A percentile compares a stretch with the other conserved stretches of the same genome.
Evolutionary conservation across 2,797 vertebrate species (phyloP).

Genomic region (Amblyraja radiata): DNA sequence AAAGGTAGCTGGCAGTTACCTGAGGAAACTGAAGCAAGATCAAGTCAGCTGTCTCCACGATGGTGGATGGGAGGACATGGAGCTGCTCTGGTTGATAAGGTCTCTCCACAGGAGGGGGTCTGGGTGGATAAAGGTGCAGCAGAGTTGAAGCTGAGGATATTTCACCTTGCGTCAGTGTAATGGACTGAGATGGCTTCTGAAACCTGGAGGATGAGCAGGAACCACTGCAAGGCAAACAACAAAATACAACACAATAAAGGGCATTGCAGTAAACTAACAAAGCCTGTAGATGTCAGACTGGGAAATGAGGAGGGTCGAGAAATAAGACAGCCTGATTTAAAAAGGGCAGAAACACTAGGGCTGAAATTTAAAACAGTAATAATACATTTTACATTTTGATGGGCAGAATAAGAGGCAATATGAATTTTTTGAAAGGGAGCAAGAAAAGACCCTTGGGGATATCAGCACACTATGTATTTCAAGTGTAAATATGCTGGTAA

Average conservation of each 20-base stretch:
- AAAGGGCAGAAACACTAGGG: not conserved
- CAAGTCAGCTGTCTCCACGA: slow-evolving; percentile 57
- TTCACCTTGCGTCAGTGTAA: slow-evolving; percentile 74
- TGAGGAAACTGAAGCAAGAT: slow-evolving; percentile 62
- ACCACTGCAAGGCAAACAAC: slow-evolving; percentile 54
- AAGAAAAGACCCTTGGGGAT: not conserved
- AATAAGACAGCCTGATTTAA: not conserved
- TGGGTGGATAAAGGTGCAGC: slow-evolving; percentile 54
- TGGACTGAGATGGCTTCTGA: slow-evolving; percentile 75
- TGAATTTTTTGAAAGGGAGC: not conserved
- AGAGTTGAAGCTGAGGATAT: slow-evolving; percentile 59
- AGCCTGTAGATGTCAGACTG: too few species aligned
- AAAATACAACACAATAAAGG: not conserved
- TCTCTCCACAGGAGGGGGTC: slow-evolving; percentile 42
- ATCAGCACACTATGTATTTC: not conserved
- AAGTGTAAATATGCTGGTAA: not conserved
- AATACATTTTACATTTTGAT: not conserved
- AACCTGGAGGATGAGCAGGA: slow-evolving; percentile 83
- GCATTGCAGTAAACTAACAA: too few species aligned
- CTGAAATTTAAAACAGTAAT: too few species aligned
- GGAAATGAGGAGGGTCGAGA: not conserved
- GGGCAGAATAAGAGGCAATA: not conserved
- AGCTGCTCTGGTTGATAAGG: slow-evolving; percentile 42
- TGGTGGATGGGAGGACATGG: slow-evolving; percentile 54
- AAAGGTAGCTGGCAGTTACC: slow-evolving; percentile 49